A percentile compares a stretch with the other conserved stretches of the same genome.
phyloP scores from a whole-genome alignment of 2,113 vertebrate species.

The Hoplias malabaricus region DNA sequence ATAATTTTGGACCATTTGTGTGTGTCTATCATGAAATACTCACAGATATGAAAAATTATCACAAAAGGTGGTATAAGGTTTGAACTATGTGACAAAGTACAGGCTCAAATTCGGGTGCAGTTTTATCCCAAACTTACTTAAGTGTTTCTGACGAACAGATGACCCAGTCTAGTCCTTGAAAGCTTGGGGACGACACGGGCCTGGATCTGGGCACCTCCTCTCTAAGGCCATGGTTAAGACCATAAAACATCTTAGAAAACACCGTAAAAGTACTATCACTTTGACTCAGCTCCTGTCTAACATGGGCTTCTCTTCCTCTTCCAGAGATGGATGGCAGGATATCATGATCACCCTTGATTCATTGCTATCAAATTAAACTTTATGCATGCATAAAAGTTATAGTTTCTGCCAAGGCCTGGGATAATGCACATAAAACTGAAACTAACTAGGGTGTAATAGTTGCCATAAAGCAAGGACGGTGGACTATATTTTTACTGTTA shows the following conservation, averaged over 20 bases:
- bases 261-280: constrained; percentile 60
- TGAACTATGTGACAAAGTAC: no score
- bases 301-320: constrained; percentile 87
- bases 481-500: constrained; percentile 65
- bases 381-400: constrained; percentile 83
- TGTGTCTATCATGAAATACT: no score
- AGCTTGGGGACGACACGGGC: no score
- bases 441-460: constrained; percentile 81
- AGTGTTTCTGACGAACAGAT: not conserved
- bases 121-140: no score
- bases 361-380: constrained; percentile 77
- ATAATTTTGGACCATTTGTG: no score
- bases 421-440: constrained; percentile 81
- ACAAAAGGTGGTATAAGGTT: no score
- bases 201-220: not conserved
- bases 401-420: constrained; percentile 77
- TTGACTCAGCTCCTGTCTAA: constrained; percentile 78
- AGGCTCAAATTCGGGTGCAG: no score
- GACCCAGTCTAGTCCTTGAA: not conserved
- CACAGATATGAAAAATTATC: no score
- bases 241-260: constrained; percentile 41
- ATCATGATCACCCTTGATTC: constrained; percentile 68
- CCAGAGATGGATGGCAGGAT: constrained; percentile 83
- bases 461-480: constrained; percentile 75
- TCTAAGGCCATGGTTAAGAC: constrained; percentile 30